phyloP scores from a whole-genome alignment of 1,140 invertebrate species.

The Pachypsylla venusta region DNA sequence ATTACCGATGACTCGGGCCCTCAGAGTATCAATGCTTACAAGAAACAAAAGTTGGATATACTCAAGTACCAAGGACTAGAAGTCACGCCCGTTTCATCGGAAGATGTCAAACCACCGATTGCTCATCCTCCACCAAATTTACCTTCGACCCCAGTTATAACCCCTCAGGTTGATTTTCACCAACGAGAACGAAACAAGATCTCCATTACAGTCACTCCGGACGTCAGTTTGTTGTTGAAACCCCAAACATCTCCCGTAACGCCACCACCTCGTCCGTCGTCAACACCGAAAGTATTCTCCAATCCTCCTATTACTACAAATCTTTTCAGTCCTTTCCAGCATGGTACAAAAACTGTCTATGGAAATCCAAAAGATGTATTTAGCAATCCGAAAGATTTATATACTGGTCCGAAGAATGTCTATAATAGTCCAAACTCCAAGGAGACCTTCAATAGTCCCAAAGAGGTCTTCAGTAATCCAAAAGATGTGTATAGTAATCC shows the following conservation, averaged over 20 bases:
- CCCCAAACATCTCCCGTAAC: conserved; percentile 26
- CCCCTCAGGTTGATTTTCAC: conserved; percentile 35
- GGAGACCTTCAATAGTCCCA: conserved; percentile 1
- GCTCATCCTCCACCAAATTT: conserved; percentile 4
- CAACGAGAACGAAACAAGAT: conserved; percentile 26
- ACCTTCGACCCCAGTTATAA: conserved; percentile 22
- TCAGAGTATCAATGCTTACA: conserved; percentile 22
- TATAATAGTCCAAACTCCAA: conserved; percentile 28
- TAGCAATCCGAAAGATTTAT: conserved; percentile 26
- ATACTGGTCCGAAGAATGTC: conserved; percentile 17
- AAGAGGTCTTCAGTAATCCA: background rate
- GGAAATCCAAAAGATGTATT: conserved; percentile 51
- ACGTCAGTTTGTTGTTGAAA: conserved; percentile 17
- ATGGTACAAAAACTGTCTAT: conserved; percentile 45
- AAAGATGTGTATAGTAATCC: conserved; percentile 11
- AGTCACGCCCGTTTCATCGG: conserved; percentile 41
- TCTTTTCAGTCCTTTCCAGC: background rate
- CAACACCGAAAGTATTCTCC: conserved; percentile 45
- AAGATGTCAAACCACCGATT: background rate
- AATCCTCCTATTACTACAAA: background rate
- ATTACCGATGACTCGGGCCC: conserved; percentile 34
- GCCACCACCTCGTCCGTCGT: conserved; percentile 29
- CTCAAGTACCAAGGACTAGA: conserved; percentile 51
- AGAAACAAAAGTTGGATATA: conserved; percentile 43
- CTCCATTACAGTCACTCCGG: conserved; percentile 14